Evolutionary conservation across 2,888 invertebrate species (phyloP).

Genomic region (Aethes cnicana): DNA sequence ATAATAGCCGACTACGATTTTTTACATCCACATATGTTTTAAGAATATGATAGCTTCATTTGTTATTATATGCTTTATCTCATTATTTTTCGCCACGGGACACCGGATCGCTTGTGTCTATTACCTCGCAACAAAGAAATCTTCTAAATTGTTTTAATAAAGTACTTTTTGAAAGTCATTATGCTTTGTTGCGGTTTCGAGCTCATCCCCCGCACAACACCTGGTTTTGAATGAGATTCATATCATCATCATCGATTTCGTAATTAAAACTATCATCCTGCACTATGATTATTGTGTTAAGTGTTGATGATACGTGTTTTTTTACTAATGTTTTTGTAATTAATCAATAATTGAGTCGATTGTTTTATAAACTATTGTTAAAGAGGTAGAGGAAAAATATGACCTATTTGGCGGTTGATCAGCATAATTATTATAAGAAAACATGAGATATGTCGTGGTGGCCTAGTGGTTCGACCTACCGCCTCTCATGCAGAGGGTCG

Average conservation of each 20-base stretch:
- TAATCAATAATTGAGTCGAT: no score
- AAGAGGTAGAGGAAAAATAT: no score
- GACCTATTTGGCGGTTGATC: no score
- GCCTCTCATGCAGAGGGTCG: no score
- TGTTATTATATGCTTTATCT: conserved; percentile 61
- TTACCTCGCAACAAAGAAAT: conserved; percentile 64
- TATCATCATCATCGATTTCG: conserved; percentile 66
- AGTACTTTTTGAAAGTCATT: conserved; percentile 69
- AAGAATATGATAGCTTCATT: conserved; percentile 76
- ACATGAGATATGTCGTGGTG: no score
- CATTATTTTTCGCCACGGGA: conserved; percentile 77
- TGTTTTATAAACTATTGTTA: no score
- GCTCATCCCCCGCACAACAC: conserved; percentile 61
- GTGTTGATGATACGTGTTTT: conserved; percentile 21
- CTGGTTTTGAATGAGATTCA: conserved; percentile 65
- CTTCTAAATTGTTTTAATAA: conserved; percentile 80
- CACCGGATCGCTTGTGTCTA: conserved; percentile 60
- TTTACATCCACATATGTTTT: conserved; percentile 57
- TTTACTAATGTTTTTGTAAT: neutral
- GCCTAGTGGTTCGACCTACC: no score
- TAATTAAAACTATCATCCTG: conserved; percentile 53
- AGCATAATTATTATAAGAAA: no score
- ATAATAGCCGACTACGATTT: conserved; percentile 31
- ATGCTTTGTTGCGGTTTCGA: conserved; percentile 62
- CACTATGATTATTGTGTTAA: conserved; percentile 39